phyloP scores from a whole-genome alignment of 1,140 invertebrate genomes.

The Sesamia nonagrioides region DNA sequence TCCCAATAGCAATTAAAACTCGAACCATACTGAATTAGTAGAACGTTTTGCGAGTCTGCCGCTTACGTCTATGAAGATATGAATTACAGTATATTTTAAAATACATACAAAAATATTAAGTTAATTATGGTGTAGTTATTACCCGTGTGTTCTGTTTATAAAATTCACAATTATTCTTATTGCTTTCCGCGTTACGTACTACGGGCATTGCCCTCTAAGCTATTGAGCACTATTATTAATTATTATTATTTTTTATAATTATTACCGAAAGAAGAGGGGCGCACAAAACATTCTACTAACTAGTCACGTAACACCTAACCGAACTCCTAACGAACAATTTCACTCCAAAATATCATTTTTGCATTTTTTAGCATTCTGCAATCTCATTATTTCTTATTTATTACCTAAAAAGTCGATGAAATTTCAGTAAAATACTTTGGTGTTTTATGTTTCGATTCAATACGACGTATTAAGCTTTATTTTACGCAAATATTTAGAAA shows the following conservation, averaged over 20 bases:
- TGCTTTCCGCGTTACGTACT: constrained; percentile 81
- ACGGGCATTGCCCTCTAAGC: constrained; percentile 73
- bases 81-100: constrained; percentile 86
- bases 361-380: constrained; percentile 61
- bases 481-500: constrained; percentile 44
- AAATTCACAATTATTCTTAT: constrained; percentile 81
- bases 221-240: constrained; percentile 85
- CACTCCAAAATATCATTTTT: constrained; percentile 82
- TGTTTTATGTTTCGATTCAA: constrained; percentile 84
- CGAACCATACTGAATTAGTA: constrained; percentile 70
- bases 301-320: constrained; percentile 67
- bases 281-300: constrained; percentile 82
- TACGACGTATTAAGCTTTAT: constrained; percentile 63
- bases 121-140: constrained; percentile 78
- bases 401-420: constrained; percentile 87
- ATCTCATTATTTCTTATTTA: constrained; percentile 80
- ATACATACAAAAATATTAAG: constrained; percentile 87
- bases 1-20: constrained; percentile 62
- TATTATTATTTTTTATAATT: constrained; percentile 77
- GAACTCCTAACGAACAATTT: constrained; percentile 73
- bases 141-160: constrained; percentile 69
- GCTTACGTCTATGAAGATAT: constrained; percentile 86
- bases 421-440: constrained; percentile 83
- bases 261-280: constrained; percentile 76
- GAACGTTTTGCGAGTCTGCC: constrained; percentile 79